phyloP scores from a whole-genome alignment of 1,140 invertebrate genomes.

The Penaeus chinensis region DNA sequence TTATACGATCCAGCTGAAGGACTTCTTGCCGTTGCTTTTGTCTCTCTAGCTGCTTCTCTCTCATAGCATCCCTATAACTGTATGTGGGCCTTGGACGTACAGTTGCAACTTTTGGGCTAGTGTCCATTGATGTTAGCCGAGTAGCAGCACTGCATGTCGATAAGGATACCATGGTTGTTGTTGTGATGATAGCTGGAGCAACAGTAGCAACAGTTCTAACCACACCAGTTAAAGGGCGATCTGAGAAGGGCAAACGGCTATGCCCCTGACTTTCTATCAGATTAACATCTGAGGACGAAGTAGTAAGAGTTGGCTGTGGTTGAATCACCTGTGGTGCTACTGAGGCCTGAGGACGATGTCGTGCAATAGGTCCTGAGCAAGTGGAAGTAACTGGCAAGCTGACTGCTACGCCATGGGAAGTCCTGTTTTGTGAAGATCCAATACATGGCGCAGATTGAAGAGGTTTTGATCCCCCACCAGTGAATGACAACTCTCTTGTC shows the following conservation, averaged over 20 bases:
- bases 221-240: constrained; percentile 39
- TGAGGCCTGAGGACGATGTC: constrained; percentile 51
- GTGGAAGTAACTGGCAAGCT: constrained; percentile 7
- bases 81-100: constrained; percentile 64
- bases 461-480: constrained; percentile 19
- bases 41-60: constrained; percentile 51
- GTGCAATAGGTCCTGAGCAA: constrained; percentile 27
- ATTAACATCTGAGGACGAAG: constrained; percentile 14
- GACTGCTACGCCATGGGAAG: not conserved
- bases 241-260: constrained; percentile 50
- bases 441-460: constrained; percentile 11
- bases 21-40: constrained; percentile 45
- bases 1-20: constrained; percentile 18
- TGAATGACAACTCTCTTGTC: constrained; percentile 36
- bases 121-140: constrained; percentile 32
- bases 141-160: constrained; percentile 38
- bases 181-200: constrained; percentile 62
- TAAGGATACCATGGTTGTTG: constrained; percentile 41
- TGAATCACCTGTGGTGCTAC: constrained; percentile 52
- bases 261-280: constrained; percentile 26
- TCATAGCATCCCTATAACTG: constrained; percentile 65
- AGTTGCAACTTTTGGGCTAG: constrained; percentile 49
- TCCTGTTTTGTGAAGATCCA: constrained; percentile 1
- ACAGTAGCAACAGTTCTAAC: constrained; percentile 62
- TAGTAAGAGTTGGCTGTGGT: constrained; percentile 40